Percentiles rank a stretch among this genome's conserved stretches.
These are phyloP conservation scores for Trigoniulus corallinus DNA, from an alignment of 1,140 invertebrate species.

Conservation along the genomic window DNA sequence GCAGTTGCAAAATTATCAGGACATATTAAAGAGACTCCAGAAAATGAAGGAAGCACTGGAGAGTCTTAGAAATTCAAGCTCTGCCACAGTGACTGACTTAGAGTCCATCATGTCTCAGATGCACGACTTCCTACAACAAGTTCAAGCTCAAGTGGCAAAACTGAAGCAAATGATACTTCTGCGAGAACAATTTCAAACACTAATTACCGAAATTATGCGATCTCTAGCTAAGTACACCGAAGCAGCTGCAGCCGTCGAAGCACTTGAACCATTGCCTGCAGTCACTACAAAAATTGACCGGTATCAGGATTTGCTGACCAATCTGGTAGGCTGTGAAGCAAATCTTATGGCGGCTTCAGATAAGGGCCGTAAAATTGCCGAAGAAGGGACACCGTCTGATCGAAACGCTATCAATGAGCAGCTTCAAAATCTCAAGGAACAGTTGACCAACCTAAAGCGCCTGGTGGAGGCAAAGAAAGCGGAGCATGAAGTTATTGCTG, in stretches of 20 bases:
- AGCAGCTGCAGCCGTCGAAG: constrained; percentile 66
- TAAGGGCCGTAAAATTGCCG: constrained; percentile 77
- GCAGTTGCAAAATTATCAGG: constrained; percentile 19
- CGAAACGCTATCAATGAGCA: constrained; percentile 73
- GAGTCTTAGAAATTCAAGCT: constrained; percentile 41
- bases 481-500: constrained; percentile 70
- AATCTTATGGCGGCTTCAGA: constrained; percentile 64
- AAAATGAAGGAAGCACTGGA: constrained; percentile 59
- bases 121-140: constrained; percentile 58
- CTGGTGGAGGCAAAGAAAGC: constrained; percentile 67
- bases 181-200: constrained; percentile 66
- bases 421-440: constrained; percentile 66
- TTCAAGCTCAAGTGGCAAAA: constrained; percentile 58
- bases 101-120: constrained; percentile 60
- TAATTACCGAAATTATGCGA: constrained; percentile 69
- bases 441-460: constrained; percentile 55
- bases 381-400: constrained; percentile 68
- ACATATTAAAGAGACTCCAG: constrained; percentile 56
- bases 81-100: constrained; percentile 49
- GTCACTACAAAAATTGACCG: constrained; percentile 73
- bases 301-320: constrained; percentile 58
- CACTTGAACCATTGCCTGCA: constrained; percentile 41
- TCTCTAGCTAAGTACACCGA: constrained; percentile 75
- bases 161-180: constrained; percentile 51
- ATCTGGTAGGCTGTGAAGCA: constrained; percentile 71